Conservation (phyloP, 1,140 invertebrate species). For the Sminthurinus signatus region DNA sequence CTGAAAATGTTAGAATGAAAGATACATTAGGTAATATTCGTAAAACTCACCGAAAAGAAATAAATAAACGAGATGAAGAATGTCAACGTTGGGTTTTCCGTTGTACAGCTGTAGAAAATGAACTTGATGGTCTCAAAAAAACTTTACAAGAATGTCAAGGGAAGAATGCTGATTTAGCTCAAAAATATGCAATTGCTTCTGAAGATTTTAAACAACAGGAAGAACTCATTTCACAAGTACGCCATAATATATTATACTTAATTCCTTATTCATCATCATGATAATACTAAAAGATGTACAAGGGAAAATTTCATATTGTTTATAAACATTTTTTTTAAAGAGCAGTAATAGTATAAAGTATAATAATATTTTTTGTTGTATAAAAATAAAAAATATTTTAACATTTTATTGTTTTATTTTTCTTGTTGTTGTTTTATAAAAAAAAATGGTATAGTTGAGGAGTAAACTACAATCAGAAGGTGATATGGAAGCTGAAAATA, state of each 20-base stretch:
- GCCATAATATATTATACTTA: too few species aligned
- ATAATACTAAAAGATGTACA: too few species aligned
- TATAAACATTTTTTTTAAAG: too few species aligned
- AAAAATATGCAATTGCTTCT: conserved; percentile 1
- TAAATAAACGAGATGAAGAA: conserved; percentile 9
- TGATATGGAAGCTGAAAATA: background rate
- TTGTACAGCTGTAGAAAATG: background rate
- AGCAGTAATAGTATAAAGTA: too few species aligned
- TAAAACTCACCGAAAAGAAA: conserved; percentile 8
- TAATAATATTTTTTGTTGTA: too few species aligned
- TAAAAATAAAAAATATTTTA: too few species aligned
- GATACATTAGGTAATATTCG: conserved; percentile 1
- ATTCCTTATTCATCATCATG: too few species aligned
- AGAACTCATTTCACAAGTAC: conserved; percentile 5
- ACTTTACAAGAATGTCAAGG: background rate
- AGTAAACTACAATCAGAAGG: background rate
- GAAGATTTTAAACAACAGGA: conserved; percentile 10
- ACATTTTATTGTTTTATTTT: too few species aligned
- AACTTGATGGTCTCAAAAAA: background rate
- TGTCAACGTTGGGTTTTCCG: background rate
- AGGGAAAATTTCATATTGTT: too few species aligned
- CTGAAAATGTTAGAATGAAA: conserved; percentile 12
- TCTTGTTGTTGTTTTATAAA: too few species aligned
- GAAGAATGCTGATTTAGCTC: background rate
- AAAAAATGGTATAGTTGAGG: too few species aligned